Evolutionary conservation across 2,888 invertebrate species (phyloP), one percentile per base, ranked within the genome.

Genomic region (Agapostemon virescens): DNA sequence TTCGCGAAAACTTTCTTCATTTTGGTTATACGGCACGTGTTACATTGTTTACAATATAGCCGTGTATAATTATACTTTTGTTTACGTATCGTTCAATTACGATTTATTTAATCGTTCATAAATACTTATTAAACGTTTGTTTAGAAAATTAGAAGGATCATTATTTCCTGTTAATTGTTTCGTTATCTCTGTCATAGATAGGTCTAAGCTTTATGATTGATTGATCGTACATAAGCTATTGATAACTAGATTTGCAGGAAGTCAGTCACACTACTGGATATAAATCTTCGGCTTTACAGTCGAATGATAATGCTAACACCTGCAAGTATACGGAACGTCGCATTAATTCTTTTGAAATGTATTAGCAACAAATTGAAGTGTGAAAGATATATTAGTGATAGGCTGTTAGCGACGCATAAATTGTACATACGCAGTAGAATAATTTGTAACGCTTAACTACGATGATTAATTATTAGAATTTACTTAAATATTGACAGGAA

Each of bases 241-340:
- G 40, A 42, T 67, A 42, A 23, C 26, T 67, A 67, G 40, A 67
- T 67, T 42, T 26, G 26, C 55, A 26, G 55, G 20, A 26, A 38
- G 52, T 38, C 33, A 63, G n/a, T n/a, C 36, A 63, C 69, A 55
- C 40, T 26, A 26, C 33, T 36, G 23, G 36, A 9, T 38, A 40
- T 69, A 69, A 69, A 26, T 38, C 55, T 13, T 20, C 38, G 26
- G 26, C 55, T 69, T 38, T 55, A 55, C 13, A 36, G 38, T 40
- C 11, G 55, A 69, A 38, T 55, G 55, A 69, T 69, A 55, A 69
- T 26, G 36, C 20, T 63, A 36, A 9, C n/a, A n/a, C n/a, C 33
- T 63, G 33, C 20, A 36, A 11, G n/a, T n/a, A 36, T 33, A 1
- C 3, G 9, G 13, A n/a, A 63, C n/a, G 36, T 13, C 36, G 5